Evolutionary conservation across 1,140 invertebrate species (phyloP).

Genomic region (Lasioglossum baleicum): DNA sequence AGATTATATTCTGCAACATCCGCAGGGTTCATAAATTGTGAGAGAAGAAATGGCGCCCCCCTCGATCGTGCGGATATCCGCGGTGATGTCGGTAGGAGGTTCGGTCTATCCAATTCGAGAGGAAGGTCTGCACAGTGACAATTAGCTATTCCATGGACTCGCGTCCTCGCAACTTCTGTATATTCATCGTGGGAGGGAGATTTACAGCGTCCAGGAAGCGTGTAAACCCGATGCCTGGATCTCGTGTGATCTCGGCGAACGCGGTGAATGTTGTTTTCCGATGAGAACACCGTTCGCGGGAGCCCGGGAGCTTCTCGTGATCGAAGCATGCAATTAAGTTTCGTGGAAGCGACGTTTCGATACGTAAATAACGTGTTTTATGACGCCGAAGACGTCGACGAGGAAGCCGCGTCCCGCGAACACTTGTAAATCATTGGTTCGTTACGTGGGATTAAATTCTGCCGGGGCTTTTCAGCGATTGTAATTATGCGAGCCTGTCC

Average conservation of each 20-base stretch:
- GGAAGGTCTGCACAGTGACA: constrained; percentile 30
- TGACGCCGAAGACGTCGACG: background rate
- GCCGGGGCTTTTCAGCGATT: background rate
- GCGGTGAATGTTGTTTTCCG: constrained; percentile 1
- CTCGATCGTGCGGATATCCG: too few relatives aligned
- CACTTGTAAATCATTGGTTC: constrained; percentile 4
- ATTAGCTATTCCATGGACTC: constrained; percentile 50
- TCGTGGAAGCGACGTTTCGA: constrained; percentile 16
- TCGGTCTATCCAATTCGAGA: too few relatives aligned
- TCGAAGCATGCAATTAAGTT: constrained; percentile 1
- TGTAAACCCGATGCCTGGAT: constrained; percentile 7
- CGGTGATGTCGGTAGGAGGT: too few relatives aligned
- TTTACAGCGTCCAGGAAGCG: constrained; percentile 8
- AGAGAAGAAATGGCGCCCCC: too few relatives aligned
- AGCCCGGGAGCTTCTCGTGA: background rate
- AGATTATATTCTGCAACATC: too few relatives aligned
- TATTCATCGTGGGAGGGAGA: constrained; percentile 6
- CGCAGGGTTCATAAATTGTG: too few relatives aligned
- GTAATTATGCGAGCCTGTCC: background rate
- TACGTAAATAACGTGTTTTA: constrained; percentile 4
- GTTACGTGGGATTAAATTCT: background rate
- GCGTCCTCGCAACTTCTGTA: background rate
- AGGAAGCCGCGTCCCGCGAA: background rate
- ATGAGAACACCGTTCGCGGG: background rate
- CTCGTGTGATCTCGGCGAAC: constrained; percentile 3